These are phyloP conservation scores for Palythoa heliodiscus DNA, from an alignment of 92 coral and sea anemone species.

Conservation along the genomic window DNA sequence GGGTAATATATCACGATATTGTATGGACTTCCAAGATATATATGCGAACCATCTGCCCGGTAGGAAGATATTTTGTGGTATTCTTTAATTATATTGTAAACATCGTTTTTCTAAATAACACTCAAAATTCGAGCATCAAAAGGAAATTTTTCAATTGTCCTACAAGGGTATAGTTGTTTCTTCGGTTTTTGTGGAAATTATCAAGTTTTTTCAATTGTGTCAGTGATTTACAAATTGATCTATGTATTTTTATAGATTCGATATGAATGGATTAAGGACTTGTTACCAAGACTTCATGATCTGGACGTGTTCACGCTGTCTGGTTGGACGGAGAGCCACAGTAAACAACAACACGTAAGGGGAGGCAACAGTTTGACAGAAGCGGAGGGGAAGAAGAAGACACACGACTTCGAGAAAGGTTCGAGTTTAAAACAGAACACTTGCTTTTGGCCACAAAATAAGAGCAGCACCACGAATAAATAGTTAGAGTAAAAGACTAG, in stretches of 20 bases:
- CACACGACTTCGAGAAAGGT: background rate
- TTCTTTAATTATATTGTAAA: background rate
- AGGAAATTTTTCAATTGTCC: no score
- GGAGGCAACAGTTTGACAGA: background rate
- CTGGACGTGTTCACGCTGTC: slow-evolving; percentile 69
- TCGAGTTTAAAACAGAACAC: background rate
- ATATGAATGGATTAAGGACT: slow-evolving; percentile 83
- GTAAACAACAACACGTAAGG: background rate
- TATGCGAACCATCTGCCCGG: slow-evolving; percentile 91
- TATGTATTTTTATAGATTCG: slow-evolving; percentile 58
- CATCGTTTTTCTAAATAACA: background rate
- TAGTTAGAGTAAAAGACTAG: background rate
- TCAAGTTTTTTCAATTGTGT: background rate
- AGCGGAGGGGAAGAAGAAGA: slow-evolving; percentile 19
- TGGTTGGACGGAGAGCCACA: slow-evolving; percentile 65
- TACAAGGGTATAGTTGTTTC: no score
- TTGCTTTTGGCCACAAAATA: no score
- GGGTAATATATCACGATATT: slow-evolving; percentile 92
- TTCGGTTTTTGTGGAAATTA: no score
- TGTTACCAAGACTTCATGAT: slow-evolving; percentile 88
- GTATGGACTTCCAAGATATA: slow-evolving; percentile 97
- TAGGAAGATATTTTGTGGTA: slow-evolving; percentile 38
- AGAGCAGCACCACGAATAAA: background rate
- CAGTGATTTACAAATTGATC: no score
- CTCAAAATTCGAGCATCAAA: no score